Conservation (phyloP, 2,888 invertebrate genomes). For the Ischnus inquisitorius region DNA sequence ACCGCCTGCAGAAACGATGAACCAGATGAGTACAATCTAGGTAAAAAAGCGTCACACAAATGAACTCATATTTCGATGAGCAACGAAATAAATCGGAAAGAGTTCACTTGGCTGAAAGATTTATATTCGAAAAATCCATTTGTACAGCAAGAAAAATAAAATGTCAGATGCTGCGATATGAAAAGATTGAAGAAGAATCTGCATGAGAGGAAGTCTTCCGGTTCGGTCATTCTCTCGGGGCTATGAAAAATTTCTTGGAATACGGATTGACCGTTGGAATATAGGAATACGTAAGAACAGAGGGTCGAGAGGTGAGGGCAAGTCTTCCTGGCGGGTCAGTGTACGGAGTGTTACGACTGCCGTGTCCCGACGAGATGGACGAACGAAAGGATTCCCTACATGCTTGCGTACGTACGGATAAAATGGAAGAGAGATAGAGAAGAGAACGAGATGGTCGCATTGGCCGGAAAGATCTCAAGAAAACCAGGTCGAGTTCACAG, state of each 20-base stretch:
- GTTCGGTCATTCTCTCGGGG: constrained; percentile 56
- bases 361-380: constrained; percentile 46
- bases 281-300: constrained; percentile 7
- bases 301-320: neutral
- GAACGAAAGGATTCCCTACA: constrained; percentile 59
- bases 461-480: constrained; percentile 57
- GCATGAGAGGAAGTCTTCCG: constrained; percentile 62
- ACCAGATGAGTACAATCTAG: constrained; percentile 1
- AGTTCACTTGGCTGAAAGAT: constrained; percentile 49
- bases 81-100: constrained; percentile 59
- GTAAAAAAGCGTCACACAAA: constrained; percentile 31
- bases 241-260: constrained; percentile 58
- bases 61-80: constrained; percentile 50
- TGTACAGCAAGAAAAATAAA: constrained; percentile 49
- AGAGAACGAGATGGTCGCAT: constrained; percentile 38
- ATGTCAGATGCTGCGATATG: constrained; percentile 42
- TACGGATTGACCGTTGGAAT: constrained; percentile 50
- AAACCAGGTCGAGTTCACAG: constrained; percentile 65
- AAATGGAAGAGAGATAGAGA: constrained; percentile 49
- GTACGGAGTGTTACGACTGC: constrained; percentile 40
- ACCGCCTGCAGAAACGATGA: neutral
- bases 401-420: constrained; percentile 55
- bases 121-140: constrained; percentile 59
- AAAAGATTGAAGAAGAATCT: constrained; percentile 66
- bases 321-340: constrained; percentile 44